phyloP scores from a whole-genome alignment of 1,140 invertebrate genomes.

The Goniozus legneri region DNA sequence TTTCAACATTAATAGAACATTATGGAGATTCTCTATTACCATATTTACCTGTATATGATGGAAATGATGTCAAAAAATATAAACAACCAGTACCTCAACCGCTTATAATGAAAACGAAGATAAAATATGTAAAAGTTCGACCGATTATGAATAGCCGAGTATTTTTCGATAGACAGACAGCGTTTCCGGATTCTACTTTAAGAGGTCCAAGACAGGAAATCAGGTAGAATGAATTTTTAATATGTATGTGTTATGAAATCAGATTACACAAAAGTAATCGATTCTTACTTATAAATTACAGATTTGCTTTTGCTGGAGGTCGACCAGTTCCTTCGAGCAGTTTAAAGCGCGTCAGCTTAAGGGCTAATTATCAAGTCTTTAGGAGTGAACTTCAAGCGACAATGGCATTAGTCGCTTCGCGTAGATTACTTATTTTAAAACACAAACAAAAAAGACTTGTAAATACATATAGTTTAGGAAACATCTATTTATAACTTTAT shows the following conservation, averaged over 20 bases:
- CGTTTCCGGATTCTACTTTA: constrained; percentile 46
- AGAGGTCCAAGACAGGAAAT: constrained; percentile 46
- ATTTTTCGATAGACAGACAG: constrained; percentile 38
- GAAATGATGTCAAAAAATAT: constrained; percentile 4
- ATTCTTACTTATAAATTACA: constrained; percentile 23
- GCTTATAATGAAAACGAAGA: constrained; percentile 47
- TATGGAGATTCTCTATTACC: constrained; percentile 50
- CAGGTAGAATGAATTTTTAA: constrained; percentile 28
- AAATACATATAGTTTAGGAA: constrained; percentile 39
- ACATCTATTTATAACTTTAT: constrained; percentile 34
- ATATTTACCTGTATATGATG: constrained; percentile 30
- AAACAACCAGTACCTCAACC: constrained; percentile 35
- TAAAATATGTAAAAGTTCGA: constrained; percentile 42
- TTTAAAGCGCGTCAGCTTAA: constrained; percentile 42
- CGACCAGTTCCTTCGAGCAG: constrained; percentile 45
- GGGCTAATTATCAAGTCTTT: constrained; percentile 50
- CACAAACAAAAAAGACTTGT: constrained; percentile 38
- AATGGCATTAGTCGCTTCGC: constrained; percentile 43
- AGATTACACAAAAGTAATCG: neutral
- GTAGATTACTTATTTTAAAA: constrained; percentile 43
- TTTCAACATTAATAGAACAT: constrained; percentile 36
- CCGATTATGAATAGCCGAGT: constrained; percentile 24
- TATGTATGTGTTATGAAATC: neutral
- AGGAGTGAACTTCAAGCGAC: constrained; percentile 44
- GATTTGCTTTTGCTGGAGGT: constrained; percentile 50